Percentiles rank a stretch among this genome's conserved stretches.
Evolutionary conservation across 2,888 invertebrate species (phyloP).

Genomic region (Drosophila suboccidentalis): DNA sequence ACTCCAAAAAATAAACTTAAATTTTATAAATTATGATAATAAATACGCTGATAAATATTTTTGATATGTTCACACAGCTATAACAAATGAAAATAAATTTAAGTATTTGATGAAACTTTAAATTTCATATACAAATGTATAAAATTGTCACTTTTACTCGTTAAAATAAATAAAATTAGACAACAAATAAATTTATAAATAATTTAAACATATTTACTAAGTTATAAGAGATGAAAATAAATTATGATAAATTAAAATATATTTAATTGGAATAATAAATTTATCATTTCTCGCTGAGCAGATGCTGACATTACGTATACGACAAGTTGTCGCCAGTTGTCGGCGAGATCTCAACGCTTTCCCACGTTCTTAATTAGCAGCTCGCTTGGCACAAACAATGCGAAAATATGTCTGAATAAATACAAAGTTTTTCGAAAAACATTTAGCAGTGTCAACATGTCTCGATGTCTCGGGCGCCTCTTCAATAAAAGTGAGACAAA

Average conservation of each 20-base stretch:
- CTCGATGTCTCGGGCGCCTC: constrained; percentile 39
- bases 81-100: no score
- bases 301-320: constrained; percentile 39
- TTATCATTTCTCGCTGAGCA: neutral
- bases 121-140: neutral
- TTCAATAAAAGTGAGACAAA: constrained; percentile 34
- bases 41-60: no score
- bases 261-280: neutral
- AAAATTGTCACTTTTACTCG: neutral
- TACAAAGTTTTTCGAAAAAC: constrained; percentile 63
- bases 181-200: neutral
- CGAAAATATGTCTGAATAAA: constrained; percentile 51
- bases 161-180: no score
- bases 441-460: constrained; percentile 81
- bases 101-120: neutral
- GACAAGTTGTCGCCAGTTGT: constrained; percentile 11
- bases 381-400: constrained; percentile 35
- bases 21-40: no score
- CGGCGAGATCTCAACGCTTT: constrained; percentile 27
- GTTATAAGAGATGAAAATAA: no score
- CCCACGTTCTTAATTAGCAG: constrained; percentile 77
- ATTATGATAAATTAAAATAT: neutral
- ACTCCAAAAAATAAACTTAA: no score
- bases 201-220: neutral
- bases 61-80: no score